Evolutionary conservation across 2,113 vertebrate genomes (phyloP).

Genomic region (Rhegmatorhina hoffmannsi): DNA sequence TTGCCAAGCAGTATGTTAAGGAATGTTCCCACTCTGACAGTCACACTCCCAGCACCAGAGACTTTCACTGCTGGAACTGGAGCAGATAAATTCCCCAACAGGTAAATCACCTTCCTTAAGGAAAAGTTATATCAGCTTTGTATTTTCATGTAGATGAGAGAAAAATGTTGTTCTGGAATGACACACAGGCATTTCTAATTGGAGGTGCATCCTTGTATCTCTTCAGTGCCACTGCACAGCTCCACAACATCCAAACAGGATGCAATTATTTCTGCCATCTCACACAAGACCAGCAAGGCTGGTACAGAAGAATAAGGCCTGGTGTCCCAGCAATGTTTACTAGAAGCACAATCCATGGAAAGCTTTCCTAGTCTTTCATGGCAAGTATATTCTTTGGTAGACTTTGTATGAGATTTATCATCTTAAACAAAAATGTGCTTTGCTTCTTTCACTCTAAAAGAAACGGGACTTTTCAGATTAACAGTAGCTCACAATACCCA

Average conservation of each 20-base stretch:
- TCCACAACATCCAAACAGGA: fast-evolving
- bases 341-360: background rate
- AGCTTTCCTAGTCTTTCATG: background rate
- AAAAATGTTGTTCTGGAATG: background rate
- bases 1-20: background rate
- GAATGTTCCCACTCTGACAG: background rate
- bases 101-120: background rate
- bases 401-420: background rate
- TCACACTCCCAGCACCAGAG: background rate
- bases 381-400: background rate
- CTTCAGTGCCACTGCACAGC: background rate
- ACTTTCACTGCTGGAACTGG: background rate
- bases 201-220: fast-evolving
- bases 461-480: background rate
- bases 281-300: fast-evolving
- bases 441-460: background rate
- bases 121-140: background rate
- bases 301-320: background rate
- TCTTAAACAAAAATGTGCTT: background rate
- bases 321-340: background rate
- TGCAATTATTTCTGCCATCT: background rate
- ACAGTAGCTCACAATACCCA: background rate
- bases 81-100: background rate
- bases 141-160: background rate
- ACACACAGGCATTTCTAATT: background rate